Conservation (phyloP, 2,113 vertebrate genomes). For the Ancistrus triradiatus region DNA sequence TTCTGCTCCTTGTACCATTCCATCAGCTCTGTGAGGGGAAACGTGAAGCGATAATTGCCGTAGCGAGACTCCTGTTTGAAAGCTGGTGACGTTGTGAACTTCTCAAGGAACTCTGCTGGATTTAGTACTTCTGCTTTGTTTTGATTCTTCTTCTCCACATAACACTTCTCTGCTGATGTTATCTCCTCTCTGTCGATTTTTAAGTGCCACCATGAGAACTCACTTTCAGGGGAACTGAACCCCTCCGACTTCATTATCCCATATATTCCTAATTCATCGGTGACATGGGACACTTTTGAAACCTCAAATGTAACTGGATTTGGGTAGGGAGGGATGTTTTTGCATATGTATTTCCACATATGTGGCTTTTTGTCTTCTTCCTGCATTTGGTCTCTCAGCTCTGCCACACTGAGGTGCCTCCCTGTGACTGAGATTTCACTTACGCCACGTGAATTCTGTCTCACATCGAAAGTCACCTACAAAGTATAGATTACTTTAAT, state of each 20-base stretch:
- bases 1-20: conserved; percentile 29
- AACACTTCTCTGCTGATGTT: conserved; percentile 3
- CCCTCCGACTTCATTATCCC: background rate
- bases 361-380: background rate
- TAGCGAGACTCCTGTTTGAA: conserved; percentile 40
- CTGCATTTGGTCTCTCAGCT: background rate
- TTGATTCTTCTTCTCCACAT: conserved; percentile 5
- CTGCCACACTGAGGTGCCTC: conserved; percentile 6
- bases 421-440: background rate
- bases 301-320: conserved; percentile 26
- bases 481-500: too few species aligned
- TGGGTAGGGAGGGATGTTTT: conserved; percentile 10
- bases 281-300: conserved; percentile 35
- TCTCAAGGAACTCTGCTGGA: conserved; percentile 13
- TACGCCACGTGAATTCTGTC: background rate
- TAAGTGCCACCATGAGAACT: conserved; percentile 34
- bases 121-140: background rate
- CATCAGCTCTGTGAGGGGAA: conserved; percentile 33
- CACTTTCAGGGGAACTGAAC: background rate
- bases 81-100: conserved; percentile 41
- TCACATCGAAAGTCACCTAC: background rate
- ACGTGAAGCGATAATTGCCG: conserved; percentile 37
- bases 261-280: rapidly evolving
- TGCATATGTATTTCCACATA: background rate
- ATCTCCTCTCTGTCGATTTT: conserved; percentile 19